These are phyloP conservation scores for Coryphaenoides rupestris DNA, from an alignment of 2,113 vertebrate genomes.

Conservation along the genomic window DNA sequence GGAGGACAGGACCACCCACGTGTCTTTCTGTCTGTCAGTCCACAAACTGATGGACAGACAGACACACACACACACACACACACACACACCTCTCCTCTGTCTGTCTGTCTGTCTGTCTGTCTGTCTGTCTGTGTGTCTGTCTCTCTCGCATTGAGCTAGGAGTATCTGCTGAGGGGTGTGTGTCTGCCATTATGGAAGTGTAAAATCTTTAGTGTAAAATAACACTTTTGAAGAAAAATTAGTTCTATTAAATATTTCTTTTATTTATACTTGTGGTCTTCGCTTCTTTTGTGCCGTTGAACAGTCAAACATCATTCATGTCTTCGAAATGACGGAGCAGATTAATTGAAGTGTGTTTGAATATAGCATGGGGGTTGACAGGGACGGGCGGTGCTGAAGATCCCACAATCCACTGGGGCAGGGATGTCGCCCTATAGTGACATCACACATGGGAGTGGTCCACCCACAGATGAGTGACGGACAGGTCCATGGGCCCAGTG, in stretches of 20 bases:
- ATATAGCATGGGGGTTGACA: no score
- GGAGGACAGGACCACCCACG: neutral
- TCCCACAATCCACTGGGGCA: no score
- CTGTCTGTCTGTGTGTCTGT: slow-evolving; percentile 21
- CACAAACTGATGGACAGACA: neutral
- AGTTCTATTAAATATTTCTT: slow-evolving; percentile 74
- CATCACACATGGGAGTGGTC: no score
- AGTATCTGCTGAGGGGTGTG: slow-evolving; percentile 8
- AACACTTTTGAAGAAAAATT: slow-evolving; percentile 61
- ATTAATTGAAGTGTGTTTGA: no score
- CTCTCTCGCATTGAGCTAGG: slow-evolving; percentile 23
- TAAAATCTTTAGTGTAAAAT: slow-evolving; percentile 43
- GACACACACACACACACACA: no score
- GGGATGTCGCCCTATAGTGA: no score
- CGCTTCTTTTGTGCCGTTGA: neutral
- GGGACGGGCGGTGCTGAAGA: no score
- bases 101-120: slow-evolving; percentile 8
- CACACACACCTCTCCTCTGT: neutral
- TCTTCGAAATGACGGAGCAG: no score
- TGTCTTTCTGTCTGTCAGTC: neutral
- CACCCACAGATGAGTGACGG: no score
- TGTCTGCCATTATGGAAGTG: slow-evolving; percentile 37
- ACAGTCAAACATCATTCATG: no score
- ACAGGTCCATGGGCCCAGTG: no score
- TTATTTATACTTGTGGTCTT: slow-evolving; percentile 63